These are phyloP conservation scores for Oligia latruncula DNA, from an alignment of 2,888 invertebrate genomes.

Conservation along the genomic window DNA sequence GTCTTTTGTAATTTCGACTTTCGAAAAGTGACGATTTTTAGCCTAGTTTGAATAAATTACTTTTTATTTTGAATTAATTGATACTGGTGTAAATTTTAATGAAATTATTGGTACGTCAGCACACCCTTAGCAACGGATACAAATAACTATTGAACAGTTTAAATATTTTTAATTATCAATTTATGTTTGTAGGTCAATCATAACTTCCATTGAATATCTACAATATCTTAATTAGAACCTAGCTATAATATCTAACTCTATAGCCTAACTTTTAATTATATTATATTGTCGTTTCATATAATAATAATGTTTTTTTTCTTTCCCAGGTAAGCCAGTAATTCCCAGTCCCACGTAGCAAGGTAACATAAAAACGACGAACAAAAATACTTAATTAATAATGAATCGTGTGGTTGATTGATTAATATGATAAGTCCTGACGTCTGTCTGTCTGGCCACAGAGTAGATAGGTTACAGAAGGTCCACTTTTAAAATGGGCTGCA, in stretches of 20 bases:
- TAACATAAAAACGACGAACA: slow-evolving; percentile 55
- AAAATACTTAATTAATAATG: slow-evolving; percentile 73
- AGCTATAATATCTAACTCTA: neutral
- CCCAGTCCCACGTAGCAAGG: slow-evolving; percentile 57
- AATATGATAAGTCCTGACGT: slow-evolving; percentile 76
- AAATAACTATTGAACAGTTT: neutral
- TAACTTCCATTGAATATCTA: neutral
- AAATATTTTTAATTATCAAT: neutral
- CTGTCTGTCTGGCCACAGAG: slow-evolving; percentile 67
- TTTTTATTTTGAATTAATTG: neutral
- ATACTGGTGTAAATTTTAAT: neutral
- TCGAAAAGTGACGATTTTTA: too few relatives aligned
- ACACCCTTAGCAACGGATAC: neutral
- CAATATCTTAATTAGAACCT: slow-evolving; percentile 6
- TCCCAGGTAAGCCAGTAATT: slow-evolving; percentile 54
- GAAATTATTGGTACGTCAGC: neutral
- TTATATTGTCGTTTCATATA: slow-evolving; percentile 28
- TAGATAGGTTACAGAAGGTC: slow-evolving; percentile 12
- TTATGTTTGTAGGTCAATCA: neutral
- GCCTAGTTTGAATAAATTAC: too few relatives aligned
- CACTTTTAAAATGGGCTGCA: neutral
- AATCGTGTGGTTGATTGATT: slow-evolving; percentile 74
- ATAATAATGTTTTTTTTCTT: slow-evolving; percentile 40
- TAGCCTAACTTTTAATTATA: slow-evolving; percentile 10
- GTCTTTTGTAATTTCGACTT: too few relatives aligned